Evolutionary conservation across 92 coral and sea anemone genomes (phyloP).

Genomic region (Palythoa heliodiscus): DNA sequence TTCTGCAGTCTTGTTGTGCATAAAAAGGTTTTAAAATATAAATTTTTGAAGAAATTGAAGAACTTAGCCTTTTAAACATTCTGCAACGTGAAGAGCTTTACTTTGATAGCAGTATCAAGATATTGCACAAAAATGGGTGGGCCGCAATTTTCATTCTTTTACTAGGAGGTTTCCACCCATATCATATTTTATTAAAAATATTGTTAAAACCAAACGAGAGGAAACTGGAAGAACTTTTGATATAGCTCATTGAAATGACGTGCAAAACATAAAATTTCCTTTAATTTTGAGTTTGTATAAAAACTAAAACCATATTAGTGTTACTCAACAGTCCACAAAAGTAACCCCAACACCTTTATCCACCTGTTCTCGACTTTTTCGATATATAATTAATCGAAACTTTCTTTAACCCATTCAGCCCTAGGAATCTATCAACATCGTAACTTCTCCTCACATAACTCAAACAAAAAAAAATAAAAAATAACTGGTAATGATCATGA

Average conservation of each 20-base stretch:
- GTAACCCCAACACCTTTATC: constrained; percentile 16
- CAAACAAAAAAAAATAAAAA: not conserved
- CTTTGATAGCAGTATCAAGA: not conserved
- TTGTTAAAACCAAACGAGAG: constrained; percentile 12
- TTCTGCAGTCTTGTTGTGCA: not conserved
- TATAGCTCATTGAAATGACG: constrained; percentile 12
- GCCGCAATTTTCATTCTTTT: constrained; percentile 5
- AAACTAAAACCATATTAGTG: constrained; percentile 1
- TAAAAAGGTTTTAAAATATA: not conserved
- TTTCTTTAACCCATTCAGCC: constrained; percentile 4
- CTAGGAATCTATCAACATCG: constrained; percentile 4
- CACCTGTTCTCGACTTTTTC: constrained; percentile 11
- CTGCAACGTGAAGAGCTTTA: constrained; percentile 9
- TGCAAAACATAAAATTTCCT: constrained; percentile 12
- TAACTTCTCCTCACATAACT: not conserved
- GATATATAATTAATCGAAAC: constrained; percentile 10
- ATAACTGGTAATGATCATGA: not conserved
- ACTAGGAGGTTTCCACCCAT: constrained; percentile 1
- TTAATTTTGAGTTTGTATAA: constrained; percentile 21
- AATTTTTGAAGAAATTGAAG: not conserved
- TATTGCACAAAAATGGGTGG: constrained; percentile 6
- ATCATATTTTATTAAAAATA: constrained; percentile 9
- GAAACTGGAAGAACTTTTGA: constrained; percentile 21
- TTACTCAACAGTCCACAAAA: constrained; percentile 18
- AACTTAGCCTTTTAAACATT: not conserved